Base-by-base conservation (phyloP, 2,797 vertebrate species). In the Danio kyathit region DNA sequence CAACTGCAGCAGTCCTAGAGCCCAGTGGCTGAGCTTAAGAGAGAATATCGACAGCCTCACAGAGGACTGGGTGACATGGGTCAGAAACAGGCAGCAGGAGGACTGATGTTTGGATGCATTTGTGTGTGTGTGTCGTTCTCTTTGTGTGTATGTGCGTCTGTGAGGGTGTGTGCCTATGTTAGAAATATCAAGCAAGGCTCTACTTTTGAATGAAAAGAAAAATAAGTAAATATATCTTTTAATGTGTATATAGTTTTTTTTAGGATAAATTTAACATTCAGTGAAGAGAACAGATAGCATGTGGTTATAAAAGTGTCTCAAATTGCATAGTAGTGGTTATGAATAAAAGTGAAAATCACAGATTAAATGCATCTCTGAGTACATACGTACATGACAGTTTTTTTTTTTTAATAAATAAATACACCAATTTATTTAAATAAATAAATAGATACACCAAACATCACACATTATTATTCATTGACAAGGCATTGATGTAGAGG, bases 51-150 rank as follows among this genome's bases (percentile, higher is more conserved):
- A 63, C 76, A 60, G 48, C 8, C 76, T 63, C 66, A 40, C 80
- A 82, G 48, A 69, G 66, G 78, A 57, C n/a, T 64, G 16, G 49
- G 67, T 57, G 66, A 84, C 46, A 71, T 65, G 73, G 78, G 66
- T 80, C 65, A 71, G 41, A 64, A 69, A 80, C 72, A 69, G 44
- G 44, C 56, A 49, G 57, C n/a, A 11, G 46, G 11, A 52, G 49
- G 79, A 74, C 56, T 65, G 16, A 46, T 54, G 70, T 75, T 43
- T 69, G 49, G 72, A 60, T 75, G 51, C 11, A 43, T 76, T 59
- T 67, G 43, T 66, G 49, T 72, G 46, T 63, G 67, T 44, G 46
- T 17, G 17, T 44, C n/a, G n/a, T n/a, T n/a, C n/a, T n/a, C n/a
- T n/a, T n/a, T n/a, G n/a, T n/a, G 40, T 14, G 13, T 64, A 40